Evolutionary conservation across 2,113 vertebrate species (phyloP).

Genomic region (Agelaius phoeniceus): DNA sequence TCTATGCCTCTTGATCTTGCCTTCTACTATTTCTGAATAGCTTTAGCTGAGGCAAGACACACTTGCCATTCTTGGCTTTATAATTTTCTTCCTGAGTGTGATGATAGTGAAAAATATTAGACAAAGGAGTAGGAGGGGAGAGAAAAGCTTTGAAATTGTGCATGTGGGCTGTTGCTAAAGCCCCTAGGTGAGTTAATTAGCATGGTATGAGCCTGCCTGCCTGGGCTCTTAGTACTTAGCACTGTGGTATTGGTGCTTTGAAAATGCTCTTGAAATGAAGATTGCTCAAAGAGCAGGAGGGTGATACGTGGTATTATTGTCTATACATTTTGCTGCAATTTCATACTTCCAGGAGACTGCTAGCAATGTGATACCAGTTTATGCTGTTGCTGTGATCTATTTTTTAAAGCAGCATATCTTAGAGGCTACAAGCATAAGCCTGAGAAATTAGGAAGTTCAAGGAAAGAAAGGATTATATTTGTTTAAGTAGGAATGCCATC

Average conservation of each 20-base stretch:
- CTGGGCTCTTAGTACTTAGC: background rate
- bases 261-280: background rate
- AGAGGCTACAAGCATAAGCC: background rate
- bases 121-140: background rate
- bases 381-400: background rate
- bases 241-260: background rate
- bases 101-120: slow-evolving; percentile 3
- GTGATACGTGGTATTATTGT: background rate
- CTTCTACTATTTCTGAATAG: background rate
- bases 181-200: background rate
- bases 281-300: background rate
- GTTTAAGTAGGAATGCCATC: background rate
- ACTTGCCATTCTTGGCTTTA: background rate
- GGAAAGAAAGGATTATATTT: background rate
- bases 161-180: background rate
- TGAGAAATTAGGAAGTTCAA: background rate
- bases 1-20: background rate
- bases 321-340: background rate
- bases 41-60: background rate
- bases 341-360: background rate
- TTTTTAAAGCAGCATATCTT: background rate
- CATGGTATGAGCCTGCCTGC: background rate
- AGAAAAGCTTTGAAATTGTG: background rate
- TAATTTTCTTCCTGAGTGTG: background rate
- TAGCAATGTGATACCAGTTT: background rate